Conservation (phyloP, 2,888 invertebrate genomes). For the Brachyptera risi region DNA sequence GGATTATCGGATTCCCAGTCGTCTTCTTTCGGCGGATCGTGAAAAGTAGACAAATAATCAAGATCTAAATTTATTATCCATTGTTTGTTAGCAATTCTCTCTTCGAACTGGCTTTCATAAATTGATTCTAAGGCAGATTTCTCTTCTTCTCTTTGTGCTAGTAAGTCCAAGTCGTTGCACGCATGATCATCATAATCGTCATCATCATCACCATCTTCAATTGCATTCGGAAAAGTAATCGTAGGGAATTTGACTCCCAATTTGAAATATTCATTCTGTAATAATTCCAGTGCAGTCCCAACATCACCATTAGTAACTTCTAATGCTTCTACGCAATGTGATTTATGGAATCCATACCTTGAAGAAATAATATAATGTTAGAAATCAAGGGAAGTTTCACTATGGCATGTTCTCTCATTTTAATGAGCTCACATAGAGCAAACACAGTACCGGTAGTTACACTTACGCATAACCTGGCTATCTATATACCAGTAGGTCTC, state of each 20-base stretch:
- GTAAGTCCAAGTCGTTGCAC: conserved; percentile 44
- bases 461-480: no score
- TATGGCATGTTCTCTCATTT: no score
- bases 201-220: conserved; percentile 44
- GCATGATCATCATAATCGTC: conserved; percentile 35
- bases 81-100: conserved; percentile 62
- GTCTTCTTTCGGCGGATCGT: conserved; percentile 21
- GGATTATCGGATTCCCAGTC: conserved; percentile 1
- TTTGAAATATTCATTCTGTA: conserved; percentile 66
- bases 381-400: no score
- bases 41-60: conserved; percentile 34
- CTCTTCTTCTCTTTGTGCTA: conserved; percentile 66
- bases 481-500: no score
- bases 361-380: no score
- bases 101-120: conserved; percentile 64
- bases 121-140: conserved; percentile 72
- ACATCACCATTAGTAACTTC: conserved; percentile 61
- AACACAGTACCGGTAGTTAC: no score
- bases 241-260: conserved; percentile 31
- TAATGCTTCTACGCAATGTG: conserved; percentile 71
- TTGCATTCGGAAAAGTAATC: conserved; percentile 42
- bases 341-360: conserved; percentile 70
- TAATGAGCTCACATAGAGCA: no score
- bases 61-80: conserved; percentile 66
- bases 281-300: conserved; percentile 65